phyloP scores from a whole-genome alignment of 1,140 invertebrate species.

The Dreissena rostriformis region DNA sequence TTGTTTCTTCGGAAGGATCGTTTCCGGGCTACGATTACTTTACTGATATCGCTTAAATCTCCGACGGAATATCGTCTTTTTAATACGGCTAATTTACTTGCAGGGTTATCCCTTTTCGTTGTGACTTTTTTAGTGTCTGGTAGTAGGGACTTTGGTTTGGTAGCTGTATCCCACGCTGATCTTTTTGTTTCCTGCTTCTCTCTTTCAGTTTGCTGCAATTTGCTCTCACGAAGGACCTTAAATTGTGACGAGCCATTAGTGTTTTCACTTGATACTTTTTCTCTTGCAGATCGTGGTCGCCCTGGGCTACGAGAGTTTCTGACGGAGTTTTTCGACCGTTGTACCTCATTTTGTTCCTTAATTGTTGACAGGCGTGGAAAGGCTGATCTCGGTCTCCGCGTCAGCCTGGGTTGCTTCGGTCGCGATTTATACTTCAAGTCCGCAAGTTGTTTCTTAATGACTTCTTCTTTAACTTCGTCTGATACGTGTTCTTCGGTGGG shows the following conservation, averaged over 20 bases:
- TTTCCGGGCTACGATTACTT: too few species aligned
- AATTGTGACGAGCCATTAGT: not conserved
- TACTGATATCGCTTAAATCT: too few species aligned
- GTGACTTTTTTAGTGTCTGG: too few species aligned
- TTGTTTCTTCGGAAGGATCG: too few species aligned
- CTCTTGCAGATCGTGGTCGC: not conserved
- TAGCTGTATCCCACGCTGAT: too few species aligned
- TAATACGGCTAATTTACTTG: too few species aligned
- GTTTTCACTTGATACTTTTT: not conserved
- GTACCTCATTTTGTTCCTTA: not conserved
- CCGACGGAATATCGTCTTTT: too few species aligned
- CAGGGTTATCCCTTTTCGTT: too few species aligned
- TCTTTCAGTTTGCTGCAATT: too few species aligned
- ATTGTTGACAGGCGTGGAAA: not conserved
- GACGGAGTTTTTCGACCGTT: not conserved
- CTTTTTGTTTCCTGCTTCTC: too few species aligned
- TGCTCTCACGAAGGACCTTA: too few species aligned
- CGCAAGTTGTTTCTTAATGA: not conserved
- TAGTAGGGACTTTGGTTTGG: too few species aligned
- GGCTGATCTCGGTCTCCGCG: not conserved
- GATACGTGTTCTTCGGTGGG: not conserved
- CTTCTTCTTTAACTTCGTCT: slow-evolving; percentile 18
- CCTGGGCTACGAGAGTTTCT: not conserved
- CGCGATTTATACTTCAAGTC: not conserved
- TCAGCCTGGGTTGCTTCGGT: not conserved